Percentiles rank a stretch among this genome's conserved stretches.
Conservation (phyloP, 2,888 invertebrate genomes). For the Dolichomitus sp. region DNA sequence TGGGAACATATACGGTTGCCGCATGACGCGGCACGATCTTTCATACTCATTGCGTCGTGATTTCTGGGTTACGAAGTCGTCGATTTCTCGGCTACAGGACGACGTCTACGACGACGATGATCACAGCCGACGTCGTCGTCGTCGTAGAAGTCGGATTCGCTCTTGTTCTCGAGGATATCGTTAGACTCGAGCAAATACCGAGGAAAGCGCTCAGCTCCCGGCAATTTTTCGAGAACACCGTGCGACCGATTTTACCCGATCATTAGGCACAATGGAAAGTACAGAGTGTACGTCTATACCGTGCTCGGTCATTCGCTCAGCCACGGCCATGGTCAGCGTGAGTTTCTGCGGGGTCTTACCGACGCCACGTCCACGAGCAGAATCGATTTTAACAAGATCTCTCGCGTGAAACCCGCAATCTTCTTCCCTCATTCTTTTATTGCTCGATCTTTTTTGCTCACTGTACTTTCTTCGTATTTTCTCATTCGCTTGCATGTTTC, state of each 20-base stretch:
- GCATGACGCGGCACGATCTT: conserved; percentile 57
- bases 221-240: conserved; percentile 23
- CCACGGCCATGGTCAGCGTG: conserved; percentile 27
- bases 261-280: conserved; percentile 65
- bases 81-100: conserved; percentile 66
- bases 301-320: conserved; percentile 31
- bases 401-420: conserved; percentile 50
- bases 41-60: conserved; percentile 50
- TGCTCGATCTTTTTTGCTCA: neutral
- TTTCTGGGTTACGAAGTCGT: conserved; percentile 71
- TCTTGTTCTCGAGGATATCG: conserved; percentile 30
- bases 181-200: neutral
- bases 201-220: conserved; percentile 27
- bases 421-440: conserved; percentile 29
- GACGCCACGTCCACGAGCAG: conserved; percentile 2
- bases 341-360: conserved; percentile 37
- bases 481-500: neutral
- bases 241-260: conserved; percentile 43
- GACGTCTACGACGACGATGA: conserved; percentile 32
- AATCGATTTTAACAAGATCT: conserved; percentile 49
- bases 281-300: neutral
- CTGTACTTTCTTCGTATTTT: conserved; percentile 15
- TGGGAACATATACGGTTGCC: conserved; percentile 42
- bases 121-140: neutral
- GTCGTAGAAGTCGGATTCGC: conserved; percentile 27